These are phyloP conservation scores for Poecilia wingei DNA, from an alignment of 2,797 vertebrate species.

Conservation along the genomic window DNA sequence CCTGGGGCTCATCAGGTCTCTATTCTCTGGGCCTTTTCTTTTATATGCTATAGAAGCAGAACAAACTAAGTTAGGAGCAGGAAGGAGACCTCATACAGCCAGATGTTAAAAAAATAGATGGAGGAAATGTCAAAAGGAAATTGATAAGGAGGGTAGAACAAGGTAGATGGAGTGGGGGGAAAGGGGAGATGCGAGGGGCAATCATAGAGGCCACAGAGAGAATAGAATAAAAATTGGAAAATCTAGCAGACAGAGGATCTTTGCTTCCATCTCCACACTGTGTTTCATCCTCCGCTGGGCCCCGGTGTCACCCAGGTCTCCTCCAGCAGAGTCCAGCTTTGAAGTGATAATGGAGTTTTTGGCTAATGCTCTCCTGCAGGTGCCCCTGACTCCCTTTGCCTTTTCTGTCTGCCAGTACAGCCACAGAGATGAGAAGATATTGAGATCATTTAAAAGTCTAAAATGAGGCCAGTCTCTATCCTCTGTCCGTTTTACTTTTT, in stretches of 20 bases:
- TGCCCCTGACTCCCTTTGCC: constrained; percentile 58
- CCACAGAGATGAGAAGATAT: constrained; percentile 66
- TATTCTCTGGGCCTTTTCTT: constrained; percentile 55
- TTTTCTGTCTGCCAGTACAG: constrained; percentile 54
- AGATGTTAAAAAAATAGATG: constrained; percentile 69
- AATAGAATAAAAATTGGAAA: constrained; percentile 31
- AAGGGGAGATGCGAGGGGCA: constrained; percentile 51
- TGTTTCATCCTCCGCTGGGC: constrained; percentile 70
- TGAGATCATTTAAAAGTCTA: constrained; percentile 67
- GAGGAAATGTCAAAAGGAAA: constrained; percentile 52
- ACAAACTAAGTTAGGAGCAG: constrained; percentile 51
- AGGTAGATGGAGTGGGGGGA: constrained; percentile 48
- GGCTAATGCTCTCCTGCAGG: constrained; percentile 73
- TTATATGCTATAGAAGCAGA: constrained; percentile 65
- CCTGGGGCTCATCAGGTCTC: constrained; percentile 60
- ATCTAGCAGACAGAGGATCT: constrained; percentile 42
- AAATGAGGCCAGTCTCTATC: constrained; percentile 65
- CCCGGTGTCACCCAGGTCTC: constrained; percentile 65
- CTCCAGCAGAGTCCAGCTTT: constrained; percentile 71
- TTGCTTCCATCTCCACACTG: constrained; percentile 51
- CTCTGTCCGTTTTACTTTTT: constrained; percentile 42
- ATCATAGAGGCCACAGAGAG: constrained; percentile 33
- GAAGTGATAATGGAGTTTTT: constrained; percentile 82
- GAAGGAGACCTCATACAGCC: constrained; percentile 54
- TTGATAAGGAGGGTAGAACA: constrained; percentile 58